Base-by-base conservation (phyloP, 2,797 vertebrate genomes). In the Erpetoichthys calabaricus region DNA sequence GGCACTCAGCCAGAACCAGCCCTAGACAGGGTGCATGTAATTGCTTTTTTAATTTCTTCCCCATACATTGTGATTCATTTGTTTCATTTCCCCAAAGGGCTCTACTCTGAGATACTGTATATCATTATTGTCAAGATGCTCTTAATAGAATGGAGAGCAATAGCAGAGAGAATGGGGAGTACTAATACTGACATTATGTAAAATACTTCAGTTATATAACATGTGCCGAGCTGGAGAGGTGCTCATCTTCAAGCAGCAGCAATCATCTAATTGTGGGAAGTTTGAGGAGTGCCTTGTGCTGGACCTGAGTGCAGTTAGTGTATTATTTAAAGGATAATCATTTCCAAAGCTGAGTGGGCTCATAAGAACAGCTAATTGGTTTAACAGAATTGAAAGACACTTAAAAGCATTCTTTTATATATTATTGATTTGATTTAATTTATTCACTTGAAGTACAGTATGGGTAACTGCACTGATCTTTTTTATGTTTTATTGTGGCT, bases 321-420 rank as follows among this genome's bases (percentile, higher is more conserved):
- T 74, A 71, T 80, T 83, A 80, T 82, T 81, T 77, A 80, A 69
- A 77, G 75, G 74, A 78, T 78, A 79, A 74, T 78, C 67, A 74
- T 68, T 70, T 68, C 70, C 61, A 67, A 74, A 79, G 75, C 80
- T 73, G 77, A 78, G 78, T 77, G 79, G 77, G 79, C 78, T 82
- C 82, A 76, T 73, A 73, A 71, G 73, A 81, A 73, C 70, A 78
- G 80, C 81, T 84, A 81, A 83, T 81, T 82, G 77, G 75, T 83
- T 86, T 82, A 80, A 72, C 66, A 60, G 75, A 69, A 82, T 80
- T 70, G 73, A 60, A 68, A 77, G 71, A 70, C 69, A 76, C 70
- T 70, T 66, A 62, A 67, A 25, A 25, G 25, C 25, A 25, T 25
- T 25, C 25, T 25, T 25, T 25, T 25, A 25, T 25, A 25, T 25